Evolutionary conservation across 2,888 invertebrate genomes (phyloP), one percentile per base, ranked within the genome.

Genomic region (Sminthurides aquaticus): DNA sequence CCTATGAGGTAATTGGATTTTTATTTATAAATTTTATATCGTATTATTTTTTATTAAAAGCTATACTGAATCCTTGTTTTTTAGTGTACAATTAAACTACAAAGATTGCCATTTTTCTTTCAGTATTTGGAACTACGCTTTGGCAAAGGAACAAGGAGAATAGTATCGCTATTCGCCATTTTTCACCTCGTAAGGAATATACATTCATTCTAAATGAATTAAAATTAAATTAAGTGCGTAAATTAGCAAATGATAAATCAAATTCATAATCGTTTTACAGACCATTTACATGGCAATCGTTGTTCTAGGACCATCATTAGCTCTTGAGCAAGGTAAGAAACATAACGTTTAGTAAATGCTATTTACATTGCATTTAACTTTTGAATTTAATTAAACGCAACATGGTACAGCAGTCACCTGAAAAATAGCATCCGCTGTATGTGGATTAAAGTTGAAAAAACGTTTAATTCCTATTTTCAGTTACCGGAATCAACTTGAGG

Each of bases 291-390:
- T 71, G 68, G 86, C 87, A 0, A 83, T 87, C 49, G 85, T 87
- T 2, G 84, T 87, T 26, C 87, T 87, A 75, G 83, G 86, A 2
- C 87, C 87, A 1, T 82, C 87, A 1, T 77, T 87, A 76, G 87
- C 87, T 0, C 85, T 87, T 71, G 83, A 85, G 75, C 82, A 87
- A 77, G 85, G 86, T 86, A 79, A 79, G 77, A 18, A 27, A 43
- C 1, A 25, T 22, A 58, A 5, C 26, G 3, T 3, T 3, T 57
- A 22, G 20, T 48, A 3, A 58, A 25, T 57, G 20, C 27, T 58
- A 48, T 34, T 11, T 8, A 11, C 43, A 43, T 43, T 43, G 43
- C 8, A 18, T 43, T 43, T 43, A 43, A 43, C 18, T 18, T 8
- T 15, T 27, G 57, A 8, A 8, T 27, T 27, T 57, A 48, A 43